Evolutionary conservation across 1,140 invertebrate species (phyloP).

Genomic region (Parasteatoda tepidariorum): DNA sequence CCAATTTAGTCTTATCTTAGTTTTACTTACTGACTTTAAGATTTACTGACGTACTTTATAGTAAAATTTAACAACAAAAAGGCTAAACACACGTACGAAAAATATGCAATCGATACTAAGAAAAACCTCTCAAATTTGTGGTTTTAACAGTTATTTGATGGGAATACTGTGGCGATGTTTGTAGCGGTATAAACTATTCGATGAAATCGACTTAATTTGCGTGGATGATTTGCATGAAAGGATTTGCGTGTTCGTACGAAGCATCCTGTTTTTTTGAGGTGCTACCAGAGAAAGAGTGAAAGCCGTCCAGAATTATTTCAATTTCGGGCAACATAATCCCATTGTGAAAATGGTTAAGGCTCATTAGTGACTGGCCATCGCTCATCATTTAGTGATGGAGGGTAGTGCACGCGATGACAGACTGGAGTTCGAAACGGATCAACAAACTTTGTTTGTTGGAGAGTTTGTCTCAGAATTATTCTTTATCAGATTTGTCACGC

Average conservation of each 20-base stretch:
- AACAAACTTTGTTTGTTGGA: background rate
- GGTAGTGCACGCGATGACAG: constrained; percentile 14
- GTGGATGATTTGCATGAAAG: background rate
- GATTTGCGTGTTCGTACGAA: constrained; percentile 18
- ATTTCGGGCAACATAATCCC: constrained; percentile 29
- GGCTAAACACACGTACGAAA: too few species aligned
- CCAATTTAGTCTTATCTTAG: too few species aligned
- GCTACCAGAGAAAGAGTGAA: constrained; percentile 9
- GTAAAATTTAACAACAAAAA: too few species aligned
- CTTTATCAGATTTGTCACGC: too few species aligned
- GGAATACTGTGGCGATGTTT: too few species aligned
- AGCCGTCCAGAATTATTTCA: constrained; percentile 15
- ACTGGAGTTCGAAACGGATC: background rate
- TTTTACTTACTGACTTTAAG: too few species aligned
- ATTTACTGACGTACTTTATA: too few species aligned
- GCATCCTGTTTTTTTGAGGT: background rate
- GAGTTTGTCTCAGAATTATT: background rate
- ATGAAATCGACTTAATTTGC: too few species aligned
- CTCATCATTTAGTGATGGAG: background rate
- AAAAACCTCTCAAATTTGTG: too few species aligned
- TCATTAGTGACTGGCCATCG: background rate
- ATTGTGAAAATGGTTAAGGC: background rate
- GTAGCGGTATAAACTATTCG: too few species aligned
- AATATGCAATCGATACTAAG: too few species aligned
- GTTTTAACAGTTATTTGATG: too few species aligned